These are phyloP conservation scores for Aythya baeri DNA, from an alignment of 2,113 vertebrate species.

Conservation along the genomic window DNA sequence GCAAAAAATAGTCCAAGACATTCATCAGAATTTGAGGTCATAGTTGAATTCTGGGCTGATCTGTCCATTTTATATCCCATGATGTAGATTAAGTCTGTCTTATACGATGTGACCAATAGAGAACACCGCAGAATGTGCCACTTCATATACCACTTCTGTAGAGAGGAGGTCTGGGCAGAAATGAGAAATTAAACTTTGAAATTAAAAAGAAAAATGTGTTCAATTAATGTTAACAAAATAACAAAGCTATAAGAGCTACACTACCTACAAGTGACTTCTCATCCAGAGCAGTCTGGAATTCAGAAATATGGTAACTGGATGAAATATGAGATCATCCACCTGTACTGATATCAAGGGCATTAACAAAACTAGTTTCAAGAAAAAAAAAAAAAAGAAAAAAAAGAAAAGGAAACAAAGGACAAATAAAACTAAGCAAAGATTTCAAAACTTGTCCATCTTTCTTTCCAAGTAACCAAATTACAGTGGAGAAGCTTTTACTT, in stretches of 20 bases:
- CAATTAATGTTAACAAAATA: not conserved
- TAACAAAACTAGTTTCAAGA: not conserved
- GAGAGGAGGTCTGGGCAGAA: not conserved
- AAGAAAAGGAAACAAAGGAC: not conserved
- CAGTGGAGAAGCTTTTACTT: not conserved
- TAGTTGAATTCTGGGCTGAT: not conserved
- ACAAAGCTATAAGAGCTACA: not conserved
- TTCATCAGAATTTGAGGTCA: not conserved
- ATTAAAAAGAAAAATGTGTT: not conserved
- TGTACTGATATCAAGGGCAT: not conserved
- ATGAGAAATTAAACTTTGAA: not conserved
- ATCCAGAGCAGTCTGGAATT: not conserved
- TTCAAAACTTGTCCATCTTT: not conserved
- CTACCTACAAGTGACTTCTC: not conserved
- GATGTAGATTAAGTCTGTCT: accelerated
- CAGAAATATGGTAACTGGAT: not conserved
- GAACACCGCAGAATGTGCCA: not conserved
- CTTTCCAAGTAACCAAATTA: not conserved
- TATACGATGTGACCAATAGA: not conserved
- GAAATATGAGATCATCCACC: not conserved
- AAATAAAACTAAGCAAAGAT: not conserved
- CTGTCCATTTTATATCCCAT: not conserved
- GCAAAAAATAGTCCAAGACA: not conserved
- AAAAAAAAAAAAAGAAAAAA: not conserved
- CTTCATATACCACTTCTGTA: not conserved